Conservation (phyloP, 2,888 invertebrate species). For the Lasioglossum vierecki region DNA sequence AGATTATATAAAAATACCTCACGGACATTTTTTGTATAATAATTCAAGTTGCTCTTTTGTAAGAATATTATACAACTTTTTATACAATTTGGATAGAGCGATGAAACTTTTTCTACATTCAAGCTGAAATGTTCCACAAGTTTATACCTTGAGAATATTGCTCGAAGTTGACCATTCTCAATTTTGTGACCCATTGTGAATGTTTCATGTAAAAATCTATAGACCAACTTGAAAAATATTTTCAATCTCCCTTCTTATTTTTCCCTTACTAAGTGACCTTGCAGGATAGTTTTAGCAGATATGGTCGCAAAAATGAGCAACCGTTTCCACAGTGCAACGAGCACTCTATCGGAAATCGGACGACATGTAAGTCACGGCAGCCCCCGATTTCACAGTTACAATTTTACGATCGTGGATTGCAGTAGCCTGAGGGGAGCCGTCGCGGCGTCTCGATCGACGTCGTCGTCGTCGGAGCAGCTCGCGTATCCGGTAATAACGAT, state of each 20-base stretch:
- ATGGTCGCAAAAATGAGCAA: neutral
- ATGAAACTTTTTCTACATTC: neutral
- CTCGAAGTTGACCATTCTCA: neutral
- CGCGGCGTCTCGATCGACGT: neutral
- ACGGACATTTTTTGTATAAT: neutral
- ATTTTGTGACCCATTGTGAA: neutral
- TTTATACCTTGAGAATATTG: neutral
- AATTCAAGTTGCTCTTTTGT: neutral
- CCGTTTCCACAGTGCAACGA: neutral
- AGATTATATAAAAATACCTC: neutral
- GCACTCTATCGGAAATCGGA: conserved; percentile 27
- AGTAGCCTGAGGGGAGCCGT: neutral
- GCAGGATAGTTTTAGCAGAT: neutral
- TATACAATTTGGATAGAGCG: neutral
- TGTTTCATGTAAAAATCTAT: neutral
- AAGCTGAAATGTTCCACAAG: neutral
- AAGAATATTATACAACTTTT: neutral
- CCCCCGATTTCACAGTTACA: conserved; percentile 38
- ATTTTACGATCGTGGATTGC: conserved; percentile 47
- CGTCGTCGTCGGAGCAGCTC: conserved; percentile 15
- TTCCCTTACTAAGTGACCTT: neutral
- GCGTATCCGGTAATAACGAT: conserved; percentile 58
- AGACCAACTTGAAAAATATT: neutral
- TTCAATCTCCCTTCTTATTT: neutral
- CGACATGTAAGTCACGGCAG: conserved; percentile 32